Evolutionary conservation across 2,113 vertebrate genomes (phyloP).

Genomic region (Eira barbara): DNA sequence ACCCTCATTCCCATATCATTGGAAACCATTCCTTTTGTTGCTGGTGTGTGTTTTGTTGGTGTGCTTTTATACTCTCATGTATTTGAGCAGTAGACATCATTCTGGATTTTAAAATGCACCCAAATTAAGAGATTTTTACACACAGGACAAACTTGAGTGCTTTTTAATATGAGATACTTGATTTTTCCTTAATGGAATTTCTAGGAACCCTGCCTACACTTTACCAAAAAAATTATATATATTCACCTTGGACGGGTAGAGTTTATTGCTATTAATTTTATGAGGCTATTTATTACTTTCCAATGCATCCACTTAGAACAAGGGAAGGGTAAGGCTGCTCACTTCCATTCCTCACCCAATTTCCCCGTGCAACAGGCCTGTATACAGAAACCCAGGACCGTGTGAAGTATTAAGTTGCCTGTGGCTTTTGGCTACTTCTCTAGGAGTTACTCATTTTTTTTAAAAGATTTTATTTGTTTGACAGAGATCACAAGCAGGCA

Average conservation of each 20-base stretch:
- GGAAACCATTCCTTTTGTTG: conserved; percentile 48
- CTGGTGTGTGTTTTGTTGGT: not conserved
- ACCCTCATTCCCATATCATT: conserved; percentile 41
- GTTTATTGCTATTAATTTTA: not conserved
- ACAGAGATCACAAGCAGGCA: too few relatives aligned
- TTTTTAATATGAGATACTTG: conserved; percentile 9
- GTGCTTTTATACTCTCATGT: conserved; percentile 71
- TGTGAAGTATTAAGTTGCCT: not conserved
- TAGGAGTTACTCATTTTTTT: conserved; percentile 69
- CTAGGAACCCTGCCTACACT: not conserved
- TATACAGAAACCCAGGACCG: conserved; percentile 66
- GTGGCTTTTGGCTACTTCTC: conserved; percentile 21
- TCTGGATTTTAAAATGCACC: conserved; percentile 63
- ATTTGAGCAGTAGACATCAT: conserved; percentile 64
- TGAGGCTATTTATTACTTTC: conserved; percentile 59
- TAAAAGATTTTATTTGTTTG: too few relatives aligned
- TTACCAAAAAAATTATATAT: not conserved
- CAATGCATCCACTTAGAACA: conserved; percentile 31
- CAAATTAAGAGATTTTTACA: conserved; percentile 56
- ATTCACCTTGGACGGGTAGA: not conserved
- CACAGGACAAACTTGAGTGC: conserved; percentile 62
- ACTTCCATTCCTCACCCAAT: conserved; percentile 3
- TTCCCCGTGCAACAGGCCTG: not conserved
- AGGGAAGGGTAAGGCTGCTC: conserved; percentile 51
- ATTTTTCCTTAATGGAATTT: not conserved